Evolutionary conservation across 2,888 invertebrate species (phyloP), one percentile per base, ranked within the genome.

Genomic region (Clusia tigrina): DNA sequence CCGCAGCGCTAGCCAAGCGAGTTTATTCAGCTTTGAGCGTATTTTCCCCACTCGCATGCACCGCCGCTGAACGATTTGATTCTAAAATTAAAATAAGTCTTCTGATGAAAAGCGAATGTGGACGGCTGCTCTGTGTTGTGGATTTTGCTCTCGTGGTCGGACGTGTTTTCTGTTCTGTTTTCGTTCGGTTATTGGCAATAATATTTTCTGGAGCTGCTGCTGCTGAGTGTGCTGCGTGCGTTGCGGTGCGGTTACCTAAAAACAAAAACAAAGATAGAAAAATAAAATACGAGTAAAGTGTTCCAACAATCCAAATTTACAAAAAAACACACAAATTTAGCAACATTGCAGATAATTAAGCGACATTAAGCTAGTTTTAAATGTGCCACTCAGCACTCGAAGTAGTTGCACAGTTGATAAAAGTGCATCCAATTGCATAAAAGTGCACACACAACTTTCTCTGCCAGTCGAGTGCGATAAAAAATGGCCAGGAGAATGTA

Each of bases 161-260:
- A 32, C 62, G 61, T 62, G 52, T 63, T 64, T 63, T 55, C 61
- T 17, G n/a, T 15, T n/a, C n/a, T n/a, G n/a, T n/a, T n/a, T n/a
- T n/a, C n/a, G n/a, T n/a, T n/a, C n/a, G n/a, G 3, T 42, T 42
- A 17, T 18, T 48, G 48, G 20, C 48, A 48, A 48, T 20, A 18
- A 62, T 62, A 59, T 63, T 62, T n/a, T n/a, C n/a, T n/a, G 52
- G 63, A 70, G 70, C 70, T 70, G 65, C 70, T 70, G n/a, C n/a
- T n/a, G n/a, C n/a, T n/a, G n/a, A n/a, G n/a, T n/a, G n/a, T n/a
- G n/a, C n/a, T n/a, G n/a, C n/a, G n/a, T n/a, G n/a, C n/a, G n/a
- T n/a, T n/a, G 70, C 68, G 61, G 58, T 66, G 70, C 69, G 70
- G 70, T 69, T 69, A 65, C 69, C 69, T 66, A 67, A 67, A 66